phyloP scores from a whole-genome alignment of 1,140 invertebrate genomes.

The Drosophila lowei region DNA sequence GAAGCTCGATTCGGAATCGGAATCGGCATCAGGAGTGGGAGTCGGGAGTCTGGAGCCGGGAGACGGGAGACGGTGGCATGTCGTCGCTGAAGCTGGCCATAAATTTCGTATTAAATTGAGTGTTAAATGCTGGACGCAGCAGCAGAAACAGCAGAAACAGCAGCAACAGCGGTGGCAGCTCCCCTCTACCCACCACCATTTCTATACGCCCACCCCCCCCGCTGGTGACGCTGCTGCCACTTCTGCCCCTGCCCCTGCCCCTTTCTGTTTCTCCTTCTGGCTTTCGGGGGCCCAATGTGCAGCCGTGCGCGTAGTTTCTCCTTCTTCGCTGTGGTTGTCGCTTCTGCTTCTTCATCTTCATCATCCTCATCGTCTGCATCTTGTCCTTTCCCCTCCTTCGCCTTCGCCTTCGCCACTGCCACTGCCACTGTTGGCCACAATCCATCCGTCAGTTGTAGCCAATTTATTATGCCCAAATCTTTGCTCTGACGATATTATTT shows the following conservation, averaged over 20 bases:
- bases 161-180: slow-evolving; percentile 5
- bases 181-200: background rate
- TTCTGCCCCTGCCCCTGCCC: slow-evolving; percentile 13
- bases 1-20: background rate
- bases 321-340: background rate
- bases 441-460: slow-evolving; percentile 71
- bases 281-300: slow-evolving; percentile 48
- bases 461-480: slow-evolving; percentile 73
- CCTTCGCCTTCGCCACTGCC: background rate
- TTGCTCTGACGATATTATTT: background rate
- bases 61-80: slow-evolving; percentile 41
- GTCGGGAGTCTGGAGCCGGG: background rate
- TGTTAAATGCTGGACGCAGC: slow-evolving; percentile 78
- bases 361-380: slow-evolving; percentile 12
- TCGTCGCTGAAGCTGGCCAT: slow-evolving; percentile 75
- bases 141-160: slow-evolving; percentile 49
- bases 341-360: no score
- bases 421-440: slow-evolving; percentile 50
- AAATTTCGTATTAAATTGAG: slow-evolving; percentile 82
- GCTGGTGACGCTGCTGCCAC: no score
- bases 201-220: no score
- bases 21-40: background rate
- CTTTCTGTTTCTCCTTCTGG: slow-evolving; percentile 21
- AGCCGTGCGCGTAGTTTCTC: slow-evolving; percentile 61
- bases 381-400: background rate